These are phyloP conservation scores for Pipistrellus pygmaeus DNA, from an alignment of 2,797 vertebrate species.

Conservation along the genomic window DNA sequence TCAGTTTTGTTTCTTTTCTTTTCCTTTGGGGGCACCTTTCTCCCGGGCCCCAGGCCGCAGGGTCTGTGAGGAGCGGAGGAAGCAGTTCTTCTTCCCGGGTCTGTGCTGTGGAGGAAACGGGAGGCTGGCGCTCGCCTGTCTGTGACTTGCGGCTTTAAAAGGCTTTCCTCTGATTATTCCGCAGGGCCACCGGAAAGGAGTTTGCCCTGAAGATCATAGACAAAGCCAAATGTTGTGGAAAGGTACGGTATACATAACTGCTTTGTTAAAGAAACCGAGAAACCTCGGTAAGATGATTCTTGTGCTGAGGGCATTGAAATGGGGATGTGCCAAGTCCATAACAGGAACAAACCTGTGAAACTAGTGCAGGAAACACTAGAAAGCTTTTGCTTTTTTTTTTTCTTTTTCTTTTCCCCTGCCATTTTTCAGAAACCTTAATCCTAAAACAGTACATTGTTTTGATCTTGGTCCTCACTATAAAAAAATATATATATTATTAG, in stretches of 20 bases:
- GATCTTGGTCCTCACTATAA: background rate
- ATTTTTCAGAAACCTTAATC: background rate
- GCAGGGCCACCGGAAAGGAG: conserved; percentile 96
- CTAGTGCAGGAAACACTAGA: background rate
- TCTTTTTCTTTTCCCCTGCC: background rate
- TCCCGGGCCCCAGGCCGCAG: background rate
- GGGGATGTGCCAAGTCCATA: background rate
- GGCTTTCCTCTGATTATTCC: conserved; percentile 38
- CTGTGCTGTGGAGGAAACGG: background rate
- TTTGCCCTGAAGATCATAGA: conserved; percentile 99
- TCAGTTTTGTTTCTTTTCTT: background rate
- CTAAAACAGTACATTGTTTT: background rate
- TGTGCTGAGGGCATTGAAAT: background rate
- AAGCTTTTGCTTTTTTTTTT: too few relatives aligned
- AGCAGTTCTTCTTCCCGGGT: background rate
- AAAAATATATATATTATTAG: background rate
- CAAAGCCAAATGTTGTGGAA: conserved; percentile 98
- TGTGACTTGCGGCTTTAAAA: conserved; percentile 46
- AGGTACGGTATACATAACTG: conserved; percentile 88
- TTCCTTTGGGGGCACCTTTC: background rate
- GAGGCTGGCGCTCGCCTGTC: background rate
- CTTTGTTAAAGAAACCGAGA: background rate
- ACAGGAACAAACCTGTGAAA: background rate
- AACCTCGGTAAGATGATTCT: background rate
- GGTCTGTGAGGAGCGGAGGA: background rate